These are phyloP conservation scores for Spinus olivaceus DNA, from an alignment of 2,797 vertebrate genomes.

Conservation along the genomic window DNA sequence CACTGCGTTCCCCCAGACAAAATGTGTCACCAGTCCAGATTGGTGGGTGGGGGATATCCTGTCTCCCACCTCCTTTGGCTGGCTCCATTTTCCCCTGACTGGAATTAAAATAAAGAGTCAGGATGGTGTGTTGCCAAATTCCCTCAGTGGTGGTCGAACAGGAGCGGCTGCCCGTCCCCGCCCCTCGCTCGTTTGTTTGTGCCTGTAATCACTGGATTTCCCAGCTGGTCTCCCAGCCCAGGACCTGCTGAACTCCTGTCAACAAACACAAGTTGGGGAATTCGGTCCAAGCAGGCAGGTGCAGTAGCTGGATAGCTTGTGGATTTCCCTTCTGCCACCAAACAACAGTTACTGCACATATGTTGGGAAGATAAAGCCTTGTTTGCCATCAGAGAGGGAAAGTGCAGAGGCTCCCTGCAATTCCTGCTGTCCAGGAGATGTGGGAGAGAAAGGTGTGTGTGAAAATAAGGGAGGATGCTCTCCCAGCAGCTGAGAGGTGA, in stretches of 20 bases:
- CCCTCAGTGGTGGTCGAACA: not conserved
- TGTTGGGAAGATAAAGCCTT: not conserved
- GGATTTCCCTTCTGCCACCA: conserved; percentile 43
- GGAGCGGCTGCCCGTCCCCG: not conserved
- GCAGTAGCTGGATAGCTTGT: conserved; percentile 44
- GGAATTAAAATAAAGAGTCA: not conserved
- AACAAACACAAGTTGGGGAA: not conserved
- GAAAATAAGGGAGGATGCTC: not conserved
- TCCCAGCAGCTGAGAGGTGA: not conserved
- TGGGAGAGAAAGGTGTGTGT: not conserved
- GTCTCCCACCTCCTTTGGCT: conserved; percentile 42
- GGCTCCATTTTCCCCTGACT: not conserved
- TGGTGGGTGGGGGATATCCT: conserved; percentile 13
- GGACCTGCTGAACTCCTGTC: conserved; percentile 7
- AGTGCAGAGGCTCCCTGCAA: not conserved
- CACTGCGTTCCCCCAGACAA: not conserved
- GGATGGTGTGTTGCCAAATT: not conserved
- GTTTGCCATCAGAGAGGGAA: not conserved
- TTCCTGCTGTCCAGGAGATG: not conserved
- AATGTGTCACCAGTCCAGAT: not conserved
- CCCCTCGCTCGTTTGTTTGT: not conserved
- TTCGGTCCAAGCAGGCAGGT: conserved; percentile 44
- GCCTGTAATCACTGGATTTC: conserved; percentile 17
- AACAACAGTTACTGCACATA: conserved; percentile 1
- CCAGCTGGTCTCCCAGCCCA: conserved; percentile 42